These are phyloP conservation scores for Nesogale talazaci DNA, from an alignment of 2,113 vertebrate species.

Conservation along the genomic window DNA sequence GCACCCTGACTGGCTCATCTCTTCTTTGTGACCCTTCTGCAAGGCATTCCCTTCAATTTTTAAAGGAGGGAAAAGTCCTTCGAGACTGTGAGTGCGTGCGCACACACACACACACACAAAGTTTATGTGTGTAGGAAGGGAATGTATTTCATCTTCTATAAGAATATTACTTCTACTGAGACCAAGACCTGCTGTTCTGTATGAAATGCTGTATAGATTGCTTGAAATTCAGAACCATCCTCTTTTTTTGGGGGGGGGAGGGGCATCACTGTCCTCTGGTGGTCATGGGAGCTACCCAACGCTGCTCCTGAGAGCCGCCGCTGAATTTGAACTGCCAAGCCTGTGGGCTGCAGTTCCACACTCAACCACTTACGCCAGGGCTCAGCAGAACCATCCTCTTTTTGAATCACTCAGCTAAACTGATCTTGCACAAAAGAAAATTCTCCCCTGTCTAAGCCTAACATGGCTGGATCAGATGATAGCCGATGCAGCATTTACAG, in stretches of 20 bases:
- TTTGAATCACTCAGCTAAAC: constrained; percentile 96
- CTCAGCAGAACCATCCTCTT: constrained; percentile 93
- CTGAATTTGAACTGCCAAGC: too few species aligned
- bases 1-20: too few species aligned
- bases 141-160: background rate
- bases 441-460: constrained; percentile 95
- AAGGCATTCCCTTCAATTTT: background rate
- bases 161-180: background rate
- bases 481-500: background rate
- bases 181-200: too few species aligned
- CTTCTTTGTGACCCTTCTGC: too few species aligned
- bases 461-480: constrained; percentile 85
- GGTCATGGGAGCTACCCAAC: too few species aligned
- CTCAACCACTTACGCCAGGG: too few species aligned
- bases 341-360: too few species aligned
- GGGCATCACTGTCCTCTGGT: too few species aligned
- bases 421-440: constrained; percentile 95
- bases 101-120: too few species aligned
- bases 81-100: background rate
- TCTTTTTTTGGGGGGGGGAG: too few species aligned
- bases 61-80: background rate
- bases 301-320: too few species aligned
- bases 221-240: constrained; percentile 94
- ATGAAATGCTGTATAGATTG: constrained; percentile 61
- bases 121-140: background rate